These are phyloP conservation scores for Drosophila hamatofila DNA, from an alignment of 2,888 invertebrate species.

Conservation along the genomic window DNA sequence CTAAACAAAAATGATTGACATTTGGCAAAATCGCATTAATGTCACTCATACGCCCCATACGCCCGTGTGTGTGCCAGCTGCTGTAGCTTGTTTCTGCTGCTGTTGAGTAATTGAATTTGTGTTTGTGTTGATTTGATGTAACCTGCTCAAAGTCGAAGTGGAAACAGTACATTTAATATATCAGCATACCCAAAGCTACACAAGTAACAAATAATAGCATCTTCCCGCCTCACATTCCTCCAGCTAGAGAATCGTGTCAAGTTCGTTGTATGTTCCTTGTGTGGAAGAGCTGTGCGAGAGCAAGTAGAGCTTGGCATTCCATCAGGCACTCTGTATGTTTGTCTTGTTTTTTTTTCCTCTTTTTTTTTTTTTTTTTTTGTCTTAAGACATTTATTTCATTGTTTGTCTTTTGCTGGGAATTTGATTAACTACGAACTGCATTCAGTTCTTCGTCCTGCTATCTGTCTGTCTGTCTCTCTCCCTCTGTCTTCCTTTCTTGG, in stretches of 20 bases:
- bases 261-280: constrained; percentile 10
- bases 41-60: constrained; percentile 71
- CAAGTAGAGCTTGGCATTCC: constrained; percentile 23
- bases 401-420: constrained; percentile 59
- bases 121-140: constrained; percentile 77
- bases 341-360: not conserved
- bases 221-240: not conserved
- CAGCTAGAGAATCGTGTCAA: constrained; percentile 24
- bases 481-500: not conserved
- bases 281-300: not conserved
- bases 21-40: constrained; percentile 80
- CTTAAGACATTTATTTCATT: constrained; percentile 54
- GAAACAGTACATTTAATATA: constrained; percentile 53
- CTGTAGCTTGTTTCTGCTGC: not conserved
- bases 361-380: constrained; percentile 28
- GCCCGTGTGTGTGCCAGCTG: constrained; percentile 24
- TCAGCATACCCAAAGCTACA: constrained; percentile 23
- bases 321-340: constrained; percentile 28
- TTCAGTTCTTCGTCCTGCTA: not conserved
- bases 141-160: constrained; percentile 44
- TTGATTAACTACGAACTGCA: constrained; percentile 56
- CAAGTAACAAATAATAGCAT: constrained; percentile 20
- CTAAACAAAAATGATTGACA: constrained; percentile 77
- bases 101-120: constrained; percentile 79
- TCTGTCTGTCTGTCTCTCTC: not conserved